These are phyloP conservation scores for Heterohyrax brucei DNA, from an alignment of 2,797 vertebrate genomes.

Conservation along the genomic window DNA sequence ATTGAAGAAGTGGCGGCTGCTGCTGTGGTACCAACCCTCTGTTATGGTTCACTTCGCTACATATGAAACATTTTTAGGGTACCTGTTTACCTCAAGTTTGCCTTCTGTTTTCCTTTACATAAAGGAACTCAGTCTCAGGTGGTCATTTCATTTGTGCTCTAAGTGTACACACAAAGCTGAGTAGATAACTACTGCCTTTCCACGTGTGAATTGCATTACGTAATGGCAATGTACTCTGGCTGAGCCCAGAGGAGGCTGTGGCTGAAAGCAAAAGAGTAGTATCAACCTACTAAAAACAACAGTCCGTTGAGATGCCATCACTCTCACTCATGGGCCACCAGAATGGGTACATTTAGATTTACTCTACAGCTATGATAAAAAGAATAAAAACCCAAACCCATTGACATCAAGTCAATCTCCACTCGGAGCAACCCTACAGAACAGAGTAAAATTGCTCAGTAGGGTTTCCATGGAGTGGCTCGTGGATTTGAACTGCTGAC, in stretches of 20 bases:
- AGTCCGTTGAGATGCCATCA: not conserved
- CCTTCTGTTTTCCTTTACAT: not conserved
- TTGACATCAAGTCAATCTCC: no score
- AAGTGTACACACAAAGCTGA: not conserved
- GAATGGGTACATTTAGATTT: not conserved
- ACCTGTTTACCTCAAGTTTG: not conserved
- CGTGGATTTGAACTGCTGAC: no score
- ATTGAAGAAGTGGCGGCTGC: not conserved
- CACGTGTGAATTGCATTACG: not conserved
- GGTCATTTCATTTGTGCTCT: conserved; percentile 14
- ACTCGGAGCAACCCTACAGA: no score
- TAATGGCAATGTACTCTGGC: not conserved
- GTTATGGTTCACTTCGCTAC: not conserved
- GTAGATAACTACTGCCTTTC: not conserved
- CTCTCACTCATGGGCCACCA: not conserved
- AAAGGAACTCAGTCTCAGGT: conserved; percentile 7
- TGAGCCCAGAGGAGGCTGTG: not conserved
- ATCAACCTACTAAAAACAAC: not conserved
- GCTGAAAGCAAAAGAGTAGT: not conserved
- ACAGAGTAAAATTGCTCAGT: no score
- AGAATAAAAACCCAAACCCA: not conserved
- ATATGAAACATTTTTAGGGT: not conserved
- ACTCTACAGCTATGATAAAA: not conserved
- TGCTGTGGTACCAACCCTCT: not conserved
- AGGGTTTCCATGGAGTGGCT: no score